Evolutionary conservation across 2,113 vertebrate genomes (phyloP).

Genomic region (Pelodiscus sinensis): DNA sequence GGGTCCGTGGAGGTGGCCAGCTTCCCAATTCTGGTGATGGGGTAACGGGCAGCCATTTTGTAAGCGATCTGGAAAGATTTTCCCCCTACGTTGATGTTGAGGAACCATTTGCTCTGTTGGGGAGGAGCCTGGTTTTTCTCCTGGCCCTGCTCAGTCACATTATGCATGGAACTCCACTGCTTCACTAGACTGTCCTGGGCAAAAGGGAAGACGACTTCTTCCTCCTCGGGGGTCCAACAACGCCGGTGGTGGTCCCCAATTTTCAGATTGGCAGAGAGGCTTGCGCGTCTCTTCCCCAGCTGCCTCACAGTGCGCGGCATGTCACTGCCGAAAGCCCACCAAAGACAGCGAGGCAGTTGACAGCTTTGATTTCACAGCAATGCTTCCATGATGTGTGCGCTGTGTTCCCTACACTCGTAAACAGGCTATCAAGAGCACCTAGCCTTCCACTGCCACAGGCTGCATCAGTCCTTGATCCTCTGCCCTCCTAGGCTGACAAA

Average conservation of each 20-base stretch:
- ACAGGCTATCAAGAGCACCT: background rate
- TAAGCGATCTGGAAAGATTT: constrained; percentile 83
- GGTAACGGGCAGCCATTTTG: constrained; percentile 78
- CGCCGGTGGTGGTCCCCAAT: constrained; percentile 36
- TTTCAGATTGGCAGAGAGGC: constrained; percentile 83
- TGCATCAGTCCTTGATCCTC: background rate
- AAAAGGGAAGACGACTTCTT: constrained; percentile 80
- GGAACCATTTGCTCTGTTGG: constrained; percentile 70
- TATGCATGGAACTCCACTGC: constrained; percentile 87
- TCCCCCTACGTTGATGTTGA: constrained; percentile 89
- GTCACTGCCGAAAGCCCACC: accelerated
- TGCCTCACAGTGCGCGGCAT: background rate
- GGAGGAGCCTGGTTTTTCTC: background rate
- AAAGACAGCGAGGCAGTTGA: accelerated
- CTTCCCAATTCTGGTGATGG: constrained; percentile 84
- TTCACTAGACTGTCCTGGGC: constrained; percentile 85
- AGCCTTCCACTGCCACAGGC: accelerated
- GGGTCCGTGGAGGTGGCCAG: constrained; percentile 83
- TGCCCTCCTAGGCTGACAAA: constrained; percentile 38
- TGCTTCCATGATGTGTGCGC: accelerated
- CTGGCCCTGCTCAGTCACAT: constrained; percentile 48
- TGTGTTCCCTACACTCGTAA: accelerated
- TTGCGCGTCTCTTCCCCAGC: constrained; percentile 74
- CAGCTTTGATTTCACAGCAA: background rate
- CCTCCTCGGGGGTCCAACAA: constrained; percentile 66